These are phyloP conservation scores for Aphaenogaster rudis DNA, from an alignment of 1,140 invertebrate species.

Conservation along the genomic window DNA sequence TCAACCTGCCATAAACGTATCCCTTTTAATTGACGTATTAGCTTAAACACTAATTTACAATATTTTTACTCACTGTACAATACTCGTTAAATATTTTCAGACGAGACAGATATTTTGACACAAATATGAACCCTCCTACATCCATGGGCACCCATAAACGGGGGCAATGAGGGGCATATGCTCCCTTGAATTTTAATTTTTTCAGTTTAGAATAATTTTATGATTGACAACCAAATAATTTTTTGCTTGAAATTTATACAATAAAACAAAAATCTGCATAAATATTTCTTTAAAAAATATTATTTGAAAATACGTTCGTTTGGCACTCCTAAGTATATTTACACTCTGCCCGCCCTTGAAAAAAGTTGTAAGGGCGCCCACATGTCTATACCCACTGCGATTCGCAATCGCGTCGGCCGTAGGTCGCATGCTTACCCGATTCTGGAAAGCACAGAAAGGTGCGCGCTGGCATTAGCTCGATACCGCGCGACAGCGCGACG, in stretches of 20 bases:
- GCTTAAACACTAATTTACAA: background rate
- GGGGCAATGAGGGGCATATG: too few relatives aligned
- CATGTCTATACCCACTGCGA: background rate
- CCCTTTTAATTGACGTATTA: background rate
- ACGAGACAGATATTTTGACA: background rate
- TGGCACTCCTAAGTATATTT: too few relatives aligned
- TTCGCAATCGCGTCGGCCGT: background rate
- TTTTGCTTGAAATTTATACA: too few relatives aligned
- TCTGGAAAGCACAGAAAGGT: background rate
- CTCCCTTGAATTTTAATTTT: too few relatives aligned
- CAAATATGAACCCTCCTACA: background rate
- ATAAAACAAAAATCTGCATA: too few relatives aligned
- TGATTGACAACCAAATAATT: too few relatives aligned
- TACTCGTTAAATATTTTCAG: background rate
- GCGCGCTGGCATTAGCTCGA: constrained; percentile 11
- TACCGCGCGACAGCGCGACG: constrained; percentile 1
- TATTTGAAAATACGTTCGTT: too few relatives aligned
- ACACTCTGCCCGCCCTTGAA: too few relatives aligned
- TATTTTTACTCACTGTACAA: background rate
- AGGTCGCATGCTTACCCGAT: constrained; percentile 28
- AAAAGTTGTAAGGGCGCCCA: too few relatives aligned
- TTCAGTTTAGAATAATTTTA: too few relatives aligned
- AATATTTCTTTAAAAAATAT: too few relatives aligned
- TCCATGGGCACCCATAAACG: too few relatives aligned
- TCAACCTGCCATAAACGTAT: background rate